phyloP scores from a whole-genome alignment of 2,113 vertebrate species.

The Neolamprologus modestus region DNA sequence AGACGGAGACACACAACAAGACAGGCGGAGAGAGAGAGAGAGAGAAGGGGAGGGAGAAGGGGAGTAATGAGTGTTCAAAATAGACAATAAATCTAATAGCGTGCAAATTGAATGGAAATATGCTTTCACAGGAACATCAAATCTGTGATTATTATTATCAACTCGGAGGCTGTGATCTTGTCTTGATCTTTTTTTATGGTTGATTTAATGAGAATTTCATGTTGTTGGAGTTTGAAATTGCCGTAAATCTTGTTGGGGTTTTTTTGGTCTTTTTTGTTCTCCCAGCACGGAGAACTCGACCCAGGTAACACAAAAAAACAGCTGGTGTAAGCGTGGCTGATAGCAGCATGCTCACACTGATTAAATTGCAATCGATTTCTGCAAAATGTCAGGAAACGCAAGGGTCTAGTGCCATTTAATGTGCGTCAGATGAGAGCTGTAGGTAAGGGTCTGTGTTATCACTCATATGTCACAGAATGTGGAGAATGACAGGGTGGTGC shows the following conservation, averaged over 20 bases:
- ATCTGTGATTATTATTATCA: conserved; percentile 51
- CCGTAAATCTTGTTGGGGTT: background rate
- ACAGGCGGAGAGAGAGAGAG: background rate
- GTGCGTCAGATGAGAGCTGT: conserved; percentile 76
- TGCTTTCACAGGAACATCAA: conserved; percentile 41
- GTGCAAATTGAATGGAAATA: conserved; percentile 57
- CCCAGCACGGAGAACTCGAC: background rate
- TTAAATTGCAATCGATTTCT: conserved; percentile 87
- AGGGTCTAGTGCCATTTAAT: conserved; percentile 77
- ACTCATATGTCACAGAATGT: conserved; percentile 69
- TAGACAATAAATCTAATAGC: conserved; percentile 62
- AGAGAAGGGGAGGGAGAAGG: background rate
- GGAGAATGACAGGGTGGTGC: conserved; percentile 57
- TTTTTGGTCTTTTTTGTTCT: background rate
- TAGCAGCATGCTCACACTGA: conserved; percentile 70
- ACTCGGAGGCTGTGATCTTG: conserved; percentile 23
- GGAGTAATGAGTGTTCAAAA: conserved; percentile 52
- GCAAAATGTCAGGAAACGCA: conserved; percentile 80
- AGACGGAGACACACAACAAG: conserved; percentile 1
- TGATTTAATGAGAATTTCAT: conserved; percentile 22
- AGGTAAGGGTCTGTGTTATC: conserved; percentile 82
- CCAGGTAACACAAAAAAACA: conserved; percentile 55
- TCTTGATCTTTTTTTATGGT: background rate
- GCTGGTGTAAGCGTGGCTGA: conserved; percentile 67
- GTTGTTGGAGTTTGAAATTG: conserved; percentile 2